phyloP scores from a whole-genome alignment of 2,797 vertebrate genomes.

The Delichon dasypus region DNA sequence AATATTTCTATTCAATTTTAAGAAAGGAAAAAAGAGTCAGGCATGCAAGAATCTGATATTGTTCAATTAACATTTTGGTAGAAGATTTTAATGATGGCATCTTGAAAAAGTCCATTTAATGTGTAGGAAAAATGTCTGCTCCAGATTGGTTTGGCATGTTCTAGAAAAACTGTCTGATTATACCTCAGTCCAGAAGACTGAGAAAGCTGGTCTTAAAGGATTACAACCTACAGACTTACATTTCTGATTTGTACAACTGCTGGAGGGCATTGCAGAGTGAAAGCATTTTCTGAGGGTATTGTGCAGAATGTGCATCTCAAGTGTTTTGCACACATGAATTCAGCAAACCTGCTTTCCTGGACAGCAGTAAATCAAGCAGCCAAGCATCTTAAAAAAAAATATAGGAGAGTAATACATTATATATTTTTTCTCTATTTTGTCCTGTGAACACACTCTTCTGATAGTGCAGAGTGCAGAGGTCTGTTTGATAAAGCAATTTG shows the following conservation, averaged over 20 bases:
- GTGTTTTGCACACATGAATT: neutral
- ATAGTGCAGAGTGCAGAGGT: neutral
- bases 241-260: slow-evolving; percentile 4
- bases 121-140: neutral
- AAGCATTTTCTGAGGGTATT: neutral
- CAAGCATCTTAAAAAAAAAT: neutral
- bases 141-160: neutral
- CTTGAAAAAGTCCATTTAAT: neutral
- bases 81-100: neutral
- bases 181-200: neutral
- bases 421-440: neutral
- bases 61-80: slow-evolving; percentile 27
- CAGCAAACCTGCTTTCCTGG: neutral
- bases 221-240: neutral
- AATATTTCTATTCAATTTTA: slow-evolving; percentile 20
- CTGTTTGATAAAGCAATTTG: slow-evolving; percentile 49
- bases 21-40: neutral
- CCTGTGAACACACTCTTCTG: neutral
- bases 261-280: neutral
- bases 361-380: slow-evolving; percentile 29
- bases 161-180: neutral
- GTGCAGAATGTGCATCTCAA: neutral
- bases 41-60: neutral
- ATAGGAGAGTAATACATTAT: neutral
- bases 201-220: slow-evolving; percentile 18